Base-by-base conservation (phyloP, 2,888 invertebrate species). In the Caenorhabditis afra region DNA sequence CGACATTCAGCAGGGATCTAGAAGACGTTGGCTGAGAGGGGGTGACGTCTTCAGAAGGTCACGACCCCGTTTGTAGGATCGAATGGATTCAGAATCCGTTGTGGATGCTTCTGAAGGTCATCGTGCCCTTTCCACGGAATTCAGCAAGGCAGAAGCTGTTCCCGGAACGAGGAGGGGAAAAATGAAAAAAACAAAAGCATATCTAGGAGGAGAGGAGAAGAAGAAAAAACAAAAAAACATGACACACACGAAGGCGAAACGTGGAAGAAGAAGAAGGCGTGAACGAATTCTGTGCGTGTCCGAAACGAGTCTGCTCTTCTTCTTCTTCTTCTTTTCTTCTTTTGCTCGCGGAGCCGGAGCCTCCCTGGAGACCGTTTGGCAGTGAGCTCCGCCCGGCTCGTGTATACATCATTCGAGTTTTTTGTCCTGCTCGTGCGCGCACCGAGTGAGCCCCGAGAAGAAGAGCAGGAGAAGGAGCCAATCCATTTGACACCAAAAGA, bases 401-500 rank as follows among this genome's bases (percentile, higher is more conserved):
- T 71, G 71, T 71, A 71, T 64, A 71, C 71, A 71, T 71, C 71
- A 71, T 71, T 71, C 71, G 55, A 71, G 71, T 71, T 71, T 71
- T 71, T 71, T 62, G 55, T 62, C 57, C 57, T 45, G 29, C 44
- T 37, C 52, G 23, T 22, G 37, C 50, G 44, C 59, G 41, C 52
- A n/a, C 49, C 35, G 59, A 59, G 59, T 62, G 57, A 64, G 57
- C 52, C 45, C n/a, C n/a, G n/a, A n/a, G 29, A 29, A 61, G 47
- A 55, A 55, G 14, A 35, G 52, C 11, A 18, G 12, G n/a, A 53
- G 39, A 39, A 37, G 23, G 50, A 64, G 58, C 37, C 58, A 65
- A 59, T 59, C 68, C 52, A 59, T 68, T 62, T 70, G 53, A 70
- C 70, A 62, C 70, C 70, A 55, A n/a, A 47, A 53, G 47, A 37